Base-by-base conservation (phyloP, 2,888 invertebrate genomes). In the Mimumesa dahlbomi region DNA sequence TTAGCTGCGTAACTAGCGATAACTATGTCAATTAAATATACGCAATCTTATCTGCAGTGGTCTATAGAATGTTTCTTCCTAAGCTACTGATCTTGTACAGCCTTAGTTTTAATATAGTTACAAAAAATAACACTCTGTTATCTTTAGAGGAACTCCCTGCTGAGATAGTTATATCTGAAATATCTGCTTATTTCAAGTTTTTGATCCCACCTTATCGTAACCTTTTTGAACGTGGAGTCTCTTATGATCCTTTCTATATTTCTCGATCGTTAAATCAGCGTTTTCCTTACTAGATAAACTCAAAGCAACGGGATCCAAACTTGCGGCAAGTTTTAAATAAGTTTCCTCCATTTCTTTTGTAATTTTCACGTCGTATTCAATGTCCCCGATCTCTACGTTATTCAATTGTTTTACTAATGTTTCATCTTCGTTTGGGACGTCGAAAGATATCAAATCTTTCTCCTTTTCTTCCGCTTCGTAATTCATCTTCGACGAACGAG, bases 331-430 rank as follows among this genome's bases (percentile, higher is more conserved):
- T 61, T 88, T 88, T 31, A 88, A 57, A 78, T 89, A 89, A 48
- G 87, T 88, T 49, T 89, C 89, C 53, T 89, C 88, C 87, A 89
- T 88, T 58, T 88, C 87, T 68, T 87, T 86, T 19, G 88, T 87
- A 6, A 89, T 83, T 46, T 89, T 86, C 0, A 87, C 84, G 46
- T 88, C 87, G 56, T 85, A 87, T 53, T 82, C 79, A 1, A 76
- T 50, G 34, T 81, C 77, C 5, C 18, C 6, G 9, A 5, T 38
- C 14, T 68, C 64, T 19, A 11, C n/a, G 34, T 69, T 65, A 9
- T 31, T 62, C 38, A 9, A 43, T 36, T 9, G 49, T n/a, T 65
- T 58, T 1, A 64, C 56, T 7, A 56, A 22, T 40, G 68, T 76
- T 2, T 83, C 82, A 2, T 84, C 84, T 14, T 87, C 88, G 31